Evolutionary conservation across 1,140 invertebrate species (phyloP).

Genomic region (Plutomurus gul): DNA sequence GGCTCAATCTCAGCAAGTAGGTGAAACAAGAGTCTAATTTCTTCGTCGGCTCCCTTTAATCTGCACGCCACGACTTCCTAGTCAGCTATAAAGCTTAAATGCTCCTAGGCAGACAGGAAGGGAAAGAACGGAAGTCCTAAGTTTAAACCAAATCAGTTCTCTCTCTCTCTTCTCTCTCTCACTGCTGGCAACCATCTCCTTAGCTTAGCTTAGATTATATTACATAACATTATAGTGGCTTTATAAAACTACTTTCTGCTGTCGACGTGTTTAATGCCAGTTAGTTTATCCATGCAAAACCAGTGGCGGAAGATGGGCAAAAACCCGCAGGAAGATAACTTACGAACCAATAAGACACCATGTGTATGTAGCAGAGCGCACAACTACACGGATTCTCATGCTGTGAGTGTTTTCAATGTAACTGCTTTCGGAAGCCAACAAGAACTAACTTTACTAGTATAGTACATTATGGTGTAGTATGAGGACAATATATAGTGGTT

Average conservation of each 20-base stretch:
- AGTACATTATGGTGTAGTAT: no score
- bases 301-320: neutral
- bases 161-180: no score
- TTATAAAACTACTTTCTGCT: neutral
- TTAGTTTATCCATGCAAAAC: neutral
- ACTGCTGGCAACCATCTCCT: neutral
- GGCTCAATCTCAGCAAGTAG: conserved; percentile 76
- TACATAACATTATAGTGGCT: neutral
- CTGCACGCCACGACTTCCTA: conserved; percentile 23
- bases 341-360: no score
- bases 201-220: neutral
- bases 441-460: no score
- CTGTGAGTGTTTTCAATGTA: no score
- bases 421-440: no score
- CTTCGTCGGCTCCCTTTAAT: conserved; percentile 15
- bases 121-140: conserved; percentile 8
- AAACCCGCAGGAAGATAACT: no score
- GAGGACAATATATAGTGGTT: no score
- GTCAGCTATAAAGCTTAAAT: conserved; percentile 6
- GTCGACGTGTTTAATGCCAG: neutral
- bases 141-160: conserved; percentile 17
- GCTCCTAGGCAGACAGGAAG: conserved; percentile 16
- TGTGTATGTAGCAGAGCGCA: no score
- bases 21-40: conserved; percentile 44
- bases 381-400: no score